Conservation (phyloP, 1,140 invertebrate genomes). For the Hydropsyche tenuis region DNA sequence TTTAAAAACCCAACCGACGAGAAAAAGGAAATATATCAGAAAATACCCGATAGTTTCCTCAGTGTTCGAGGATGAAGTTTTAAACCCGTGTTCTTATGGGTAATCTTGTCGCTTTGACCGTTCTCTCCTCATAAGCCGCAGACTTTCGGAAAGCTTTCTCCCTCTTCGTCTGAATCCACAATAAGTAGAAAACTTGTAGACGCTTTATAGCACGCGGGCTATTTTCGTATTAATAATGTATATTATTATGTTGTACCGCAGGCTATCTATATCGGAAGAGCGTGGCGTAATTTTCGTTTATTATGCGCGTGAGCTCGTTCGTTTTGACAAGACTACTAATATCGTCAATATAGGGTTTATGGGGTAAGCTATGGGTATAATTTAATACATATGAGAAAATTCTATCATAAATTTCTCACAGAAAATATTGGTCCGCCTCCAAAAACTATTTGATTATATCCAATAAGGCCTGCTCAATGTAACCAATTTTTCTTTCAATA, state of each 20-base stretch:
- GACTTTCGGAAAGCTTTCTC: neutral
- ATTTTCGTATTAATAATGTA: too few species aligned
- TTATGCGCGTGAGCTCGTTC: neutral
- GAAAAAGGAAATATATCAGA: too few species aligned
- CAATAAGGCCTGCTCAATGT: neutral
- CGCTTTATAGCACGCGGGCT: neutral
- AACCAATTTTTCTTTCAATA: conserved; percentile 1
- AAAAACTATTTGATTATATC: conserved; percentile 15
- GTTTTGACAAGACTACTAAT: neutral
- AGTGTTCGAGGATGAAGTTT: neutral
- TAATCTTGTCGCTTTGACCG: conserved; percentile 25
- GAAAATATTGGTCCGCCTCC: conserved; percentile 3
- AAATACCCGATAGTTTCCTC: too few species aligned
- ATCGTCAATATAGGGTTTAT: too few species aligned
- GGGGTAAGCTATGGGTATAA: neutral
- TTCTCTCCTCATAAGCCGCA: conserved; percentile 4
- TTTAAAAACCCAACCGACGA: too few species aligned
- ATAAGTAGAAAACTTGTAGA: neutral
- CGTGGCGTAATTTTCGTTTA: neutral
- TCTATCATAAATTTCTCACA: neutral
- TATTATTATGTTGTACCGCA: too few species aligned
- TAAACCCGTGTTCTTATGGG: neutral
- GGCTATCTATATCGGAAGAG: too few species aligned
- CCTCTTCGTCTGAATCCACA: neutral
- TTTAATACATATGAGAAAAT: neutral